Evolutionary conservation across 2,888 invertebrate genomes (phyloP).

Genomic region (Notodonta dromedarius): DNA sequence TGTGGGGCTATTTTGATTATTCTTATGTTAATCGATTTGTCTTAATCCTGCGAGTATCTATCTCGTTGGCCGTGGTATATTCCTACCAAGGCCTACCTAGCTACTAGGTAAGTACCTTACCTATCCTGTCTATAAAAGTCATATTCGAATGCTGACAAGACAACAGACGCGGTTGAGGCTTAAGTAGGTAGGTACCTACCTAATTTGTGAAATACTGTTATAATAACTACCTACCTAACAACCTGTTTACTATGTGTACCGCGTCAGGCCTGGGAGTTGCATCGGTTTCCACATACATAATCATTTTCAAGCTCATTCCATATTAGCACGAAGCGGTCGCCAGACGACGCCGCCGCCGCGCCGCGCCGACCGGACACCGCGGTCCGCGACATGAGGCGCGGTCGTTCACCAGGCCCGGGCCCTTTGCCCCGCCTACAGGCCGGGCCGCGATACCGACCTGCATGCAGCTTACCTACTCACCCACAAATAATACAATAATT

Average conservation of each 20-base stretch:
- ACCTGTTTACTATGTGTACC: slow-evolving; percentile 23
- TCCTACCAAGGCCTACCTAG: too few relatives aligned
- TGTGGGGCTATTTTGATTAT: too few relatives aligned
- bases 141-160: not conserved
- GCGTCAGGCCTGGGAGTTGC: slow-evolving; percentile 17
- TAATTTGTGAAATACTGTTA: slow-evolving; percentile 19
- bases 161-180: not conserved
- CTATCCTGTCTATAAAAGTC: not conserved
- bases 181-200: too few relatives aligned
- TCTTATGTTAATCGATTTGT: too few relatives aligned
- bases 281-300: slow-evolving; percentile 34
- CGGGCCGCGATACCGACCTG: slow-evolving; percentile 35
- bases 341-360: slow-evolving; percentile 25
- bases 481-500: slow-evolving; percentile 7
- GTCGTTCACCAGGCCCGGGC: slow-evolving; percentile 63
- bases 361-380: slow-evolving; percentile 41
- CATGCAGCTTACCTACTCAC: slow-evolving; percentile 26
- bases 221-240: slow-evolving; percentile 14
- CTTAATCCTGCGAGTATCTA: too few relatives aligned
- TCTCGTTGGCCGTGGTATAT: too few relatives aligned
- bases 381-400: slow-evolving; percentile 42
- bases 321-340: slow-evolving; percentile 31
- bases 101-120: too few relatives aligned
- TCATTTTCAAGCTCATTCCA: slow-evolving; percentile 40
- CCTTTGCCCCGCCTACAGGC: slow-evolving; percentile 58